Conservation (phyloP, 2,113 vertebrate genomes). For the Cryptomyrus ogoouensis region DNA sequence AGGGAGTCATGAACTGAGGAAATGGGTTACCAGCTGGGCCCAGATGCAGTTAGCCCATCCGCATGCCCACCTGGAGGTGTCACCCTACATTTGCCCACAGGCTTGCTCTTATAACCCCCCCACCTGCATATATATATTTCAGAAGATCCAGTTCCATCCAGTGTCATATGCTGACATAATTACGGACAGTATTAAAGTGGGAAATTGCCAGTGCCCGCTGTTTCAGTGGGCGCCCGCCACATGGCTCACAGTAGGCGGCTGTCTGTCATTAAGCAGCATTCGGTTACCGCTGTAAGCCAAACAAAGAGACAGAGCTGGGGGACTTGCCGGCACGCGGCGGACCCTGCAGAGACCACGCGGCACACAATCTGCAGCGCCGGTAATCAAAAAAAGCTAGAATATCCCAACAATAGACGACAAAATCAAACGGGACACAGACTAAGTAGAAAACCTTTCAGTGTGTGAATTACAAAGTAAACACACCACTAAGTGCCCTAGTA, state of each 20-base stretch:
- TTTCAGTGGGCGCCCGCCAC: neutral
- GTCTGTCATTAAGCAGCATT: neutral
- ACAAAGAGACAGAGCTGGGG: neutral
- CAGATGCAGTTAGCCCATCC: neutral
- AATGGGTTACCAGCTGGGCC: neutral
- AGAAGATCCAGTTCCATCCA: neutral
- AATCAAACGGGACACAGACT: neutral
- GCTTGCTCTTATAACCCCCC: neutral
- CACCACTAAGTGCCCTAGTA: neutral
- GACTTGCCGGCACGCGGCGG: neutral
- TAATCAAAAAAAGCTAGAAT: neutral
- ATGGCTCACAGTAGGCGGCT: neutral
- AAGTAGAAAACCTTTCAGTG: neutral
- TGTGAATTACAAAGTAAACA: neutral
- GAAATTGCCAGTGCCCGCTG: neutral
- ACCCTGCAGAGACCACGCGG: neutral
- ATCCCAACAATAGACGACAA: neutral
- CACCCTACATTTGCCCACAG: neutral
- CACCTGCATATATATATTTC: neutral
- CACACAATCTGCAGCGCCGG: neutral
- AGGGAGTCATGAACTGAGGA: neutral
- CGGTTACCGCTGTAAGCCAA: neutral
- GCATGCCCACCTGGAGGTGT: neutral
- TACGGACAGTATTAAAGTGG: neutral
- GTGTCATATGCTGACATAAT: neutral